Evolutionary conservation across 1,140 invertebrate species (phyloP).

Genomic region (Neomicropteryx cornuta): DNA sequence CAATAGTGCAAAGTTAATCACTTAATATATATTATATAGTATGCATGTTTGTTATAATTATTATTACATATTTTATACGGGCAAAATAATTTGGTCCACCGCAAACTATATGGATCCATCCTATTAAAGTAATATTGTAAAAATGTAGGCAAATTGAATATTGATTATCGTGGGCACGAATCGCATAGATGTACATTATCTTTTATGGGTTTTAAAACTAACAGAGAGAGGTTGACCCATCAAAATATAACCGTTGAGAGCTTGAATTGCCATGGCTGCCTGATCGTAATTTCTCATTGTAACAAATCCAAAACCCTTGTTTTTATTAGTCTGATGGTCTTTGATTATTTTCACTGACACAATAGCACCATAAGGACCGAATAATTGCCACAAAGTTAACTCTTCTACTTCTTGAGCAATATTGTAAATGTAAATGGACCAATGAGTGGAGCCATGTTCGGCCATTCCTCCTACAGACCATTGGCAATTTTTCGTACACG

Average conservation of each 20-base stretch:
- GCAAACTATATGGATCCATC: too few species aligned
- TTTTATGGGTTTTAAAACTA: constrained; percentile 92
- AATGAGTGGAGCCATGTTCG: constrained; percentile 51
- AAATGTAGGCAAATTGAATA: too few species aligned
- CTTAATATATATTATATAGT: too few species aligned
- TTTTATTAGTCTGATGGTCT: constrained; percentile 96
- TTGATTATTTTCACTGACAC: constrained; percentile 97
- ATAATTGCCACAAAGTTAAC: constrained; percentile 95
- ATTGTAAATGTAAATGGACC: constrained; percentile 99
- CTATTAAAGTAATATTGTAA: too few species aligned
- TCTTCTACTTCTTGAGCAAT: constrained; percentile 97
- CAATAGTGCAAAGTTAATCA: too few species aligned
- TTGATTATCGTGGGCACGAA: too few species aligned
- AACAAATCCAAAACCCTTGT: constrained; percentile 98
- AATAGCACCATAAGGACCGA: constrained; percentile 98
- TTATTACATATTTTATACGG: too few species aligned
- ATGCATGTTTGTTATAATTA: too few species aligned
- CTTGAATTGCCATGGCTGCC: constrained; percentile 93
- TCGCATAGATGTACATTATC: constrained; percentile 41
- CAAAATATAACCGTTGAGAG: constrained; percentile 93
- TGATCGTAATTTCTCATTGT: constrained; percentile 99
- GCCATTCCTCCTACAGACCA: constrained; percentile 41
- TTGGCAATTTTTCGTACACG: constrained; percentile 32
- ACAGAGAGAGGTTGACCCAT: constrained; percentile 96
- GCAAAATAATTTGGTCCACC: too few species aligned